A percentile compares a stretch with the other conserved stretches of the same genome.
Evolutionary conservation across 2,113 vertebrate genomes (phyloP).

Genomic region (Neotoma lepida): DNA sequence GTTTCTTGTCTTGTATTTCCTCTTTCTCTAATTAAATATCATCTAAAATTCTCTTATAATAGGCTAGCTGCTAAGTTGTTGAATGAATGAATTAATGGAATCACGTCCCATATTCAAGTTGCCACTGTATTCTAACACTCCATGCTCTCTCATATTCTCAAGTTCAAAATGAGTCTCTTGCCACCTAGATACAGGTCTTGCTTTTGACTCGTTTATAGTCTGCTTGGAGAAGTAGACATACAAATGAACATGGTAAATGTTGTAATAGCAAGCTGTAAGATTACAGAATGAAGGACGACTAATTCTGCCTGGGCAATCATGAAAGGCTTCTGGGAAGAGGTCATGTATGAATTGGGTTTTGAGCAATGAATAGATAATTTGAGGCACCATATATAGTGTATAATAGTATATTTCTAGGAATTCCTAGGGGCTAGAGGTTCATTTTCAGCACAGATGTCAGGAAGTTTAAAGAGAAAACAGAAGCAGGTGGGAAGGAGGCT

Average conservation of each 20-base stretch:
- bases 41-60: background rate
- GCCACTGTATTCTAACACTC: background rate
- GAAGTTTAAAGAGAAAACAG: background rate
- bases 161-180: background rate
- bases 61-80: background rate
- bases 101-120: background rate
- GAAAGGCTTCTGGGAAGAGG: background rate
- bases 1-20: background rate
- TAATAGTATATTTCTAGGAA: background rate
- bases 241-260: background rate
- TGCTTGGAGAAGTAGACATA: background rate
- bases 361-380: background rate
- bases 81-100: background rate
- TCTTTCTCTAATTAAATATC: conserved; percentile 23
- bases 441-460: background rate
- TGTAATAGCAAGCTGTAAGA: background rate
- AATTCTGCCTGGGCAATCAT: background rate
- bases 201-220: background rate
- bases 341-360: background rate
- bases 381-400: background rate
- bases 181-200: background rate
- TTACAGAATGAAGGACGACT: conserved; percentile 11
- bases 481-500: background rate
- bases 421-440: background rate
- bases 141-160: background rate